phyloP scores from a whole-genome alignment of 2,797 vertebrate species.

The Hapalemur alaotrensis region DNA sequence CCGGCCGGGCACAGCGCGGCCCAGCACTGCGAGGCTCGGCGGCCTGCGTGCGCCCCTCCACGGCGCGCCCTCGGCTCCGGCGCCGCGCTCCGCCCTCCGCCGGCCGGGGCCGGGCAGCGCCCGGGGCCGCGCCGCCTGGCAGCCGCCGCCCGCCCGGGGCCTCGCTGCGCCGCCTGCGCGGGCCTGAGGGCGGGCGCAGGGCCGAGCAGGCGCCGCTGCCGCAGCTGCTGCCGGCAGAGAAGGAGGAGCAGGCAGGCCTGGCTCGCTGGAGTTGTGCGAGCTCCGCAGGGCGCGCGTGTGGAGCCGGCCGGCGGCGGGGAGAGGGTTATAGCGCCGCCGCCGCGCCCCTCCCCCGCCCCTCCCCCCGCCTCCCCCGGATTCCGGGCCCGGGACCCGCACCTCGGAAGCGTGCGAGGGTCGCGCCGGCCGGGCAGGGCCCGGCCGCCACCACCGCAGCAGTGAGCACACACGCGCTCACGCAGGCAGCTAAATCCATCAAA shows the following conservation, averaged over 20 bases:
- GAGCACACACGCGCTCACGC: constrained; percentile 58
- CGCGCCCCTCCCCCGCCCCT: constrained; percentile 74
- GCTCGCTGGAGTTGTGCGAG: constrained; percentile 53
- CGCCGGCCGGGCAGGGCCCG: constrained; percentile 21
- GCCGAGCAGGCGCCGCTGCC: constrained; percentile 20
- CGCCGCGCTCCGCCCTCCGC: constrained; percentile 72
- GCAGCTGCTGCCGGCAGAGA: neutral
- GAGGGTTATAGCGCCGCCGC: constrained; percentile 82
- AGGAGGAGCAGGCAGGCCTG: constrained; percentile 33
- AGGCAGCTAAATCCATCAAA: constrained; percentile 42
- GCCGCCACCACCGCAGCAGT: constrained; percentile 44
- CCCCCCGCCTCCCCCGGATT: constrained; percentile 66
- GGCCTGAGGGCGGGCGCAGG: constrained; percentile 50
- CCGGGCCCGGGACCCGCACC: constrained; percentile 69
- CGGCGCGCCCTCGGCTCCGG: constrained; percentile 71
- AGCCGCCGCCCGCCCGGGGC: constrained; percentile 46
- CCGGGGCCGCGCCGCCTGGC: constrained; percentile 37
- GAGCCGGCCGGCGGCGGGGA: constrained; percentile 62
- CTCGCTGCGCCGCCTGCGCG: constrained; percentile 31
- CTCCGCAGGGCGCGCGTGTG: constrained; percentile 63
- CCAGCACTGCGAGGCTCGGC: constrained; percentile 57
- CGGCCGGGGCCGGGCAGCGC: constrained; percentile 62
- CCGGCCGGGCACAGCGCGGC: constrained; percentile 57
- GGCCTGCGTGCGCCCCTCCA: constrained; percentile 73
- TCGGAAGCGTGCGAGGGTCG: constrained; percentile 64